A percentile compares a stretch with the other conserved stretches of the same genome.
These are phyloP conservation scores for Malthinus flaveolus DNA, from an alignment of 2,888 invertebrate genomes.

Conservation along the genomic window DNA sequence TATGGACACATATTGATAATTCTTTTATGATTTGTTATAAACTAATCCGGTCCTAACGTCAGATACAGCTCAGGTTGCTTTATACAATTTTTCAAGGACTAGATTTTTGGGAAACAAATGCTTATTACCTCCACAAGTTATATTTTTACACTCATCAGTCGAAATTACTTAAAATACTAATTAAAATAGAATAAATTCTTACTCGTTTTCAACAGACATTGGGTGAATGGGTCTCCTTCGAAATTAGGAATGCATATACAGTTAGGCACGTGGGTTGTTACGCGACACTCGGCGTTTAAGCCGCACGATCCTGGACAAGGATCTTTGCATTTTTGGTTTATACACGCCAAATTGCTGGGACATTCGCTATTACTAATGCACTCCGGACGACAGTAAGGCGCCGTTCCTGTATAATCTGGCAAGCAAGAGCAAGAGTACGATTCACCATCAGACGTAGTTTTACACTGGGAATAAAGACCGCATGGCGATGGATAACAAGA, in stretches of 20 bases:
- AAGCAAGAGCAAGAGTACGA: conserved; percentile 68
- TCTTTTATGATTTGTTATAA: too few species aligned
- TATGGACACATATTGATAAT: too few species aligned
- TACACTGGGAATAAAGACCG: conserved; percentile 67
- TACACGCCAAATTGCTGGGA: conserved; percentile 67
- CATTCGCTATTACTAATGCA: conserved; percentile 76
- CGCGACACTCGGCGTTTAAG: conserved; percentile 70
- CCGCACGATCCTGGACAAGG: conserved; percentile 78
- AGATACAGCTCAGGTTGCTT: neutral
- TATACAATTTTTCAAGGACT: neutral
- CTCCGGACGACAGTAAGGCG: conserved; percentile 71
- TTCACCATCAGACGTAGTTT: conserved; percentile 69
- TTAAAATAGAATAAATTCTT: conserved; percentile 48
- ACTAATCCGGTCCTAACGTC: neutral
- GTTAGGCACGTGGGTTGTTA: conserved; percentile 73
- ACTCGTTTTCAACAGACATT: conserved; percentile 62
- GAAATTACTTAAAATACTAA: neutral
- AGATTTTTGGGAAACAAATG: neutral
- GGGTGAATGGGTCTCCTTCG: conserved; percentile 68
- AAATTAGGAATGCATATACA: conserved; percentile 70
- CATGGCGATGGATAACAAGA: conserved; percentile 74
- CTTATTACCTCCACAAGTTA: conserved; percentile 2
- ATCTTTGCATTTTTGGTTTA: conserved; percentile 71
- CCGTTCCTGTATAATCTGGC: conserved; percentile 71
- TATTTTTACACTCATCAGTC: neutral